Percentiles rank a stretch among this genome's conserved stretches.
phyloP scores from a whole-genome alignment of 2,113 vertebrate genomes.

The Panthera leo region DNA sequence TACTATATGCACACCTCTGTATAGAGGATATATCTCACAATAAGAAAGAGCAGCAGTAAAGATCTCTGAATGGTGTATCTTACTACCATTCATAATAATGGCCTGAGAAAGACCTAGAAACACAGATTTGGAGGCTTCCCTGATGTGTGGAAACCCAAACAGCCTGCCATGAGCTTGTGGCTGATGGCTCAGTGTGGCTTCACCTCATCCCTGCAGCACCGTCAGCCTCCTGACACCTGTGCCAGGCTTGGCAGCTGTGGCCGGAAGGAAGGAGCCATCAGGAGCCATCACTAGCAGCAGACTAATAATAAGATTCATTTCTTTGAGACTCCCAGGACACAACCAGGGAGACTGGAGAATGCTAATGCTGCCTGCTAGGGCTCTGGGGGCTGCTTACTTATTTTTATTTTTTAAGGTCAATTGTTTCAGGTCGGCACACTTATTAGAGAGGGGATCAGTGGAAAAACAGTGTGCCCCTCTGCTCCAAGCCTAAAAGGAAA shows the following conservation, averaged over 20 bases:
- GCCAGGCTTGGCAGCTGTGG: background rate
- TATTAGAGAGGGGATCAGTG: conserved; percentile 45
- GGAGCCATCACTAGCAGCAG: conserved; percentile 4
- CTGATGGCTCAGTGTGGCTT: background rate
- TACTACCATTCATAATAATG: background rate
- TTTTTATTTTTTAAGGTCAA: conserved; percentile 78
- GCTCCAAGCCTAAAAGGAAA: conserved; percentile 21
- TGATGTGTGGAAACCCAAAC: background rate
- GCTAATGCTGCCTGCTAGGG: conserved; percentile 42
- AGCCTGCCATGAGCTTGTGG: background rate
- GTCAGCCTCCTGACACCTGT: background rate
- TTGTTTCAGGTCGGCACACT: conserved; percentile 60
- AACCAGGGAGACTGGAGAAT: background rate
- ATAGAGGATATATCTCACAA: background rate
- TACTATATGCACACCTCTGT: background rate
- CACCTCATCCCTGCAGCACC: background rate
- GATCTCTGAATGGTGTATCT: background rate
- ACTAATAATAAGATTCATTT: conserved; percentile 68
- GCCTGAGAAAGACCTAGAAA: background rate
- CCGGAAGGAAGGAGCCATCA: background rate
- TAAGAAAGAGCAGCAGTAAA: background rate
- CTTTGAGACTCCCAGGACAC: conserved; percentile 59
- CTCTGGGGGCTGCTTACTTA: conserved; percentile 59
- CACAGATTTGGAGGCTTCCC: background rate
- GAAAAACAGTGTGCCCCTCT: conserved; percentile 11